Conservation (phyloP, 1,140 invertebrate genomes). For the Eriosoma lanigerum region DNA sequence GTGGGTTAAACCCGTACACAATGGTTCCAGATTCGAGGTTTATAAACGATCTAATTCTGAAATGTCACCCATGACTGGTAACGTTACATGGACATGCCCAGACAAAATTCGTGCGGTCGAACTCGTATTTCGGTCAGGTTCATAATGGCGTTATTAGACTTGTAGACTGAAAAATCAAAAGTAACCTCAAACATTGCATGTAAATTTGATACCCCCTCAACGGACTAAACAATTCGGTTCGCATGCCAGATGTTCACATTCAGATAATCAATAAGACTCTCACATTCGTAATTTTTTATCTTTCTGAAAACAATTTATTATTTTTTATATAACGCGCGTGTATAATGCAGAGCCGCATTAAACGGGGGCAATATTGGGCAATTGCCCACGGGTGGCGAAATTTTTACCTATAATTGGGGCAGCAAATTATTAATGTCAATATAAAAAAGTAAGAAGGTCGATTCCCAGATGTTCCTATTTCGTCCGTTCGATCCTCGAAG, state of each 20-base stretch:
- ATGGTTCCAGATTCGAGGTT: not conserved
- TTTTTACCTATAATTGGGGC: too few relatives aligned
- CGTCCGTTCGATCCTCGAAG: too few relatives aligned
- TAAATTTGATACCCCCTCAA: not conserved
- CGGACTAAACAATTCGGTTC: not conserved
- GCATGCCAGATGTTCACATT: not conserved
- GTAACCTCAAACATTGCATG: not conserved
- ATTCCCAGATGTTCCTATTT: too few relatives aligned
- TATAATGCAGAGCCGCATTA: too few relatives aligned
- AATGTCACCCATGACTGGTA: too few relatives aligned
- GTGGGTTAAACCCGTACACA: not conserved
- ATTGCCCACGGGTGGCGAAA: too few relatives aligned
- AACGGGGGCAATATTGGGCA: too few relatives aligned
- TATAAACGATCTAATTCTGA: not conserved
- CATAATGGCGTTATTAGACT: not conserved
- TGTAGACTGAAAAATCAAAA: not conserved
- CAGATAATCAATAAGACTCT: not conserved
- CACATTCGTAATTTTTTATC: not conserved
- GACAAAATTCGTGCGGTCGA: constrained; percentile 10
- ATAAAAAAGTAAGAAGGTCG: too few relatives aligned
- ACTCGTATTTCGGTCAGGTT: not conserved
- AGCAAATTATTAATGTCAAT: too few relatives aligned
- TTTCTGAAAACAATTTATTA: too few relatives aligned
- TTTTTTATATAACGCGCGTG: too few relatives aligned
- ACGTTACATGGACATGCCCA: not conserved